Base-by-base conservation (phyloP, 2,113 vertebrate genomes). In the Scopus umbretta region DNA sequence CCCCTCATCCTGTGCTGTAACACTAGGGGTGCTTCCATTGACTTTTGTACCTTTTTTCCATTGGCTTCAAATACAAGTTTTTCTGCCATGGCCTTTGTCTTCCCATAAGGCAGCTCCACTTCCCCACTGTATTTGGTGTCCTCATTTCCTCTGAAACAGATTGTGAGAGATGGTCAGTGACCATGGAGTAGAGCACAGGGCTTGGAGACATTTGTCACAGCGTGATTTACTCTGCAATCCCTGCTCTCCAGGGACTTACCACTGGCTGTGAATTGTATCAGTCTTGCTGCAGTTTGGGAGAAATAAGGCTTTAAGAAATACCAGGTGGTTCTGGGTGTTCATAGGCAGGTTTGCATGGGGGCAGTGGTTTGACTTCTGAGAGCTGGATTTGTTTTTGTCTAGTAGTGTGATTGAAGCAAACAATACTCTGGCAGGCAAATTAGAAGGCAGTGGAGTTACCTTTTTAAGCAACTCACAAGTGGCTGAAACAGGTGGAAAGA, bases 31-130 rank as follows among this genome's bases (percentile, higher is more conserved):
- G 49, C 71, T 34, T 6, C 34, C 29, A 0, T n/a, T 29, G 55
- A 4, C 30, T 58, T 34, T 62, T 32, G 19, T 92, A 96, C 93
- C 90, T 95, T 76, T 83, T 75, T 83, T 19, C 95, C 84, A 0
- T 96, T 97, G 86, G 82, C 96, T 94, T 96, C 90, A 2, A 63
- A n/a, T 30, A 87, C 90, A 4, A 95, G 65, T 36, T 83, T 96
- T 91, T 97, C 94, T 8, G 93, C 96, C 50, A 17, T 36, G 40
- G 85, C 85, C 59, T 97, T 93, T 49, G 97, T 96, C 88, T 94
- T 97, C 55, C 94, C 93, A 5, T 96, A 97, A 56, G 80, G 86
- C 76, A 97, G 76, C 84, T 95, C 92, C 72, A 85, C 87, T 30
- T 96, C 91, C 30, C 96, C 96, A 0, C 26, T n/a, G 70, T 93